Evolutionary conservation across 1,140 invertebrate genomes (phyloP).

Genomic region (Drosophila lowei): DNA sequence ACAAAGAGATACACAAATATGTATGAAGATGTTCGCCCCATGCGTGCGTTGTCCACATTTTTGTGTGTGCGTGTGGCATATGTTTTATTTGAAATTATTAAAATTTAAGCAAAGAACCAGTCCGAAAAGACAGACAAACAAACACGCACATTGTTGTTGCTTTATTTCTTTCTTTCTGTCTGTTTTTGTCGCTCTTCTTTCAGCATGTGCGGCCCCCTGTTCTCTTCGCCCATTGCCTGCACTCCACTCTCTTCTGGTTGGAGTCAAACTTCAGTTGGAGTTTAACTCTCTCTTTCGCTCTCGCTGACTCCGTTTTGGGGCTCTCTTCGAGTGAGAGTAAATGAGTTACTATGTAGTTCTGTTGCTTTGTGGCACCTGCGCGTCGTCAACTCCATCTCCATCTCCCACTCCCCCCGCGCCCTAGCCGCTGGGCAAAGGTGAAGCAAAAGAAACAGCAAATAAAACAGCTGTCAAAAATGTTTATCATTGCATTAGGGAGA

Average conservation of each 20-base stretch:
- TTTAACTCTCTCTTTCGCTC: conserved; percentile 6
- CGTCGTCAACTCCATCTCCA: conserved; percentile 7
- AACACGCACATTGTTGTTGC: background rate
- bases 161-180: too few species aligned
- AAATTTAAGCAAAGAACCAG: conserved; percentile 55
- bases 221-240: background rate
- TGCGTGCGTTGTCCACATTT: conserved; percentile 7
- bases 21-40: conserved; percentile 4
- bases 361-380: conserved; percentile 50
- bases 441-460: conserved; percentile 31
- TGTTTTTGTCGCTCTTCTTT: conserved; percentile 2
- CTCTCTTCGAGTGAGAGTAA: conserved; percentile 8
- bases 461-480: conserved; percentile 64
- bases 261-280: conserved; percentile 6
- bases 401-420: too few species aligned
- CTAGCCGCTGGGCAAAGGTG: background rate
- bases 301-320: background rate
- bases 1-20: conserved; percentile 15
- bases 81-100: conserved; percentile 38
- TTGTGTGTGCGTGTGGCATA: conserved; percentile 15
- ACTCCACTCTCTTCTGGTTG: background rate
- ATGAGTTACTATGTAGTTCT: conserved; percentile 14
- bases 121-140: conserved; percentile 24
- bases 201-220: too few species aligned
- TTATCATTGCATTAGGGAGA: conserved; percentile 40